phyloP scores from a whole-genome alignment of 2,113 vertebrate genomes.

The Desmodus rotundus region DNA sequence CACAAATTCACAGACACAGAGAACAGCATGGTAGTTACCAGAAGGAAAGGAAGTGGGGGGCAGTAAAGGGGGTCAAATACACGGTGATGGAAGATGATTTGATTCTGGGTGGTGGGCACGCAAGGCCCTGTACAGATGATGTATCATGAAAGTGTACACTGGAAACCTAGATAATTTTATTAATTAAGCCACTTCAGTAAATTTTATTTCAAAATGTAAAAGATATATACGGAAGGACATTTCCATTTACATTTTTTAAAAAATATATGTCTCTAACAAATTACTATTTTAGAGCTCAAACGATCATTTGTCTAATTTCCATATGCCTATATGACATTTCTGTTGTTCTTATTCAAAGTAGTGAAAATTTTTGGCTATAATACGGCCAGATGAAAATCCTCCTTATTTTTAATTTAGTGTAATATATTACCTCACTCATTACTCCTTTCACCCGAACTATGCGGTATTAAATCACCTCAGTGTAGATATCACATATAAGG shows the following conservation, averaged over 20 bases:
- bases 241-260: constrained; percentile 33
- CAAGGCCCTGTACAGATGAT: background rate
- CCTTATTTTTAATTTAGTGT: background rate
- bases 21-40: background rate
- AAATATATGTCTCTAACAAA: background rate
- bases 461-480: background rate
- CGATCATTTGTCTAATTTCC: background rate
- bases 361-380: background rate
- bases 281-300: background rate
- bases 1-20: background rate
- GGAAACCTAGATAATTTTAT: background rate
- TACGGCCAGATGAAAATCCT: background rate
- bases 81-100: accelerated
- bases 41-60: background rate
- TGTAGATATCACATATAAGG: background rate
- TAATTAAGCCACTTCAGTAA: background rate
- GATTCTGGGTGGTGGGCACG: background rate
- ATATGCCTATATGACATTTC: background rate
- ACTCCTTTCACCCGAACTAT: background rate
- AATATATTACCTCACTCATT: background rate
- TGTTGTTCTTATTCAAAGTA: background rate
- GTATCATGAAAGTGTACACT: too few relatives aligned
- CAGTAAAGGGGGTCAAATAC: background rate
- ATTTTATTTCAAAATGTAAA: background rate
- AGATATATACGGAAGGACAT: background rate